Evolutionary conservation across 2,888 invertebrate genomes (phyloP).

Genomic region (Drosophila rubida): DNA sequence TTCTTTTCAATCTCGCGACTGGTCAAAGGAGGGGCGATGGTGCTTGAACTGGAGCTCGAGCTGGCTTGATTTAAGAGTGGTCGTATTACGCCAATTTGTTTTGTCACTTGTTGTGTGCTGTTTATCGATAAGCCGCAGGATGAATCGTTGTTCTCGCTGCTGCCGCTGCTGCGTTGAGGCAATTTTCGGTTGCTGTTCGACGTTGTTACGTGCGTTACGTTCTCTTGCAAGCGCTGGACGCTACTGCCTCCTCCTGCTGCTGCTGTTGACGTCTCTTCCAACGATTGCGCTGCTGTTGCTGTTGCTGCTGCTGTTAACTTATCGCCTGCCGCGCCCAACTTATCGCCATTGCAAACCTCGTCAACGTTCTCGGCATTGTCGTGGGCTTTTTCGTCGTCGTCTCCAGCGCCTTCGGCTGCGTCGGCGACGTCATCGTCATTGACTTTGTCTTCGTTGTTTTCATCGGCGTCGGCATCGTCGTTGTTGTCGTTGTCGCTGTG

Average conservation of each 20-base stretch:
- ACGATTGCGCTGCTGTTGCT: conserved; percentile 34
- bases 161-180: conserved; percentile 30
- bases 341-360: conserved; percentile 60
- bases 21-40: conserved; percentile 84
- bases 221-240: conserved; percentile 66
- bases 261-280: conserved; percentile 41
- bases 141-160: conserved; percentile 21
- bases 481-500: conserved; percentile 18
- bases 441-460: conserved; percentile 30
- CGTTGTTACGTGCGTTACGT: conserved; percentile 64
- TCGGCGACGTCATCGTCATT: conserved; percentile 21
- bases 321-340: conserved; percentile 66
- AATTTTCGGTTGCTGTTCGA: conserved; percentile 29
- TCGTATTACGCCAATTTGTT: conserved; percentile 87
- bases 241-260: conserved; percentile 45
- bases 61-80: conserved; percentile 80
- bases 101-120: conserved; percentile 36
- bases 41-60: conserved; percentile 21
- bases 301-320: conserved; percentile 41
- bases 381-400: conserved; percentile 25
- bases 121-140: not conserved
- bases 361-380: conserved; percentile 16
- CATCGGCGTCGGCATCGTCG: conserved; percentile 28
- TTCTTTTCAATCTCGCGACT: conserved; percentile 89
- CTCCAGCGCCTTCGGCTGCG: conserved; percentile 18